Evolutionary conservation across 1,140 invertebrate genomes (phyloP).

Genomic region (Zaprionus vittiger): DNA sequence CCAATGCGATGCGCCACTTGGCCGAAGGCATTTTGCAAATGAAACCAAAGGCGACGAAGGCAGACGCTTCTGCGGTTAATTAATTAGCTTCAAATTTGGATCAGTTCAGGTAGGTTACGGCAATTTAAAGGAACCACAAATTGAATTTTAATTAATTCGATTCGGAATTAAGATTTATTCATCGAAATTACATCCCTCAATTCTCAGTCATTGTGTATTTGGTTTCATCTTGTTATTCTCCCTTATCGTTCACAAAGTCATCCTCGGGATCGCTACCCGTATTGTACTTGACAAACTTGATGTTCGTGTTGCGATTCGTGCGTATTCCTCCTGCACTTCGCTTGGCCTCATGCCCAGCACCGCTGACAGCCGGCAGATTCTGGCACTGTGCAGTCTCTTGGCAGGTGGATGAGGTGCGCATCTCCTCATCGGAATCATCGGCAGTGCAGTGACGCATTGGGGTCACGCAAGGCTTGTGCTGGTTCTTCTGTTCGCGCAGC

Average conservation of each 20-base stretch:
- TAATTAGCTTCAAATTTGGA: slow-evolving; percentile 18
- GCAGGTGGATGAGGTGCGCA: background rate
- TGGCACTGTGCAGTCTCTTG: background rate
- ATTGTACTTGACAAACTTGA: slow-evolving; percentile 2
- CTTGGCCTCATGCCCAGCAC: no score
- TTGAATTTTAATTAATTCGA: background rate
- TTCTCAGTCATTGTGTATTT: background rate
- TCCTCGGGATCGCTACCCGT: slow-evolving; percentile 4
- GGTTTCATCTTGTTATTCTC: background rate
- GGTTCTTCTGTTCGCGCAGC: slow-evolving; percentile 39
- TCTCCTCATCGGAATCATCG: slow-evolving; percentile 39
- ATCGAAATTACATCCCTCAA: background rate
- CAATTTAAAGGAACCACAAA: background rate
- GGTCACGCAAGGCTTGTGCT: slow-evolving; percentile 12
- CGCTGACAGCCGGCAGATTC: background rate
- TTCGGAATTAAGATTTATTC: background rate
- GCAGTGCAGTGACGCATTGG: slow-evolving; percentile 44
- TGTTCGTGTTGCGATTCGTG: slow-evolving; percentile 36
- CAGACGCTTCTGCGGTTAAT: slow-evolving; percentile 22
- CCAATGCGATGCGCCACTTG: background rate
- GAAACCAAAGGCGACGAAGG: slow-evolving; percentile 12
- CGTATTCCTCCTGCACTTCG: slow-evolving; percentile 15
- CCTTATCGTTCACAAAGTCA: background rate
- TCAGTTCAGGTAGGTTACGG: background rate
- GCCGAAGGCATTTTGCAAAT: slow-evolving; percentile 3